Base-by-base conservation (phyloP, 2,113 vertebrate species). In the Epinephelus fuscoguttatus region DNA sequence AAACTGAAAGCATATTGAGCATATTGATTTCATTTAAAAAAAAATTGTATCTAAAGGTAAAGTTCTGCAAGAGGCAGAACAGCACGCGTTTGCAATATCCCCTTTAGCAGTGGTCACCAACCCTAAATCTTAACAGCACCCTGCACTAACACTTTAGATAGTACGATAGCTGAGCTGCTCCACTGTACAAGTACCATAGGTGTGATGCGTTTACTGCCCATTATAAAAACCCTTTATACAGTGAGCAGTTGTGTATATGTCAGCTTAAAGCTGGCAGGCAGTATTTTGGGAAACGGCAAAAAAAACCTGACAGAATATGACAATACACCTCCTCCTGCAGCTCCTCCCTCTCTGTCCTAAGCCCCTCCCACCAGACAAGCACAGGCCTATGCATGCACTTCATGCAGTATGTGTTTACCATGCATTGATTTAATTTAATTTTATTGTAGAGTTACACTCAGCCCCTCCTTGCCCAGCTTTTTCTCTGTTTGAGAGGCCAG, bases 41-140 rank as follows among this genome's bases (percentile, higher is more conserved):
- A 49, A 78, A 49, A 72, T 49, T 73, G 57, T 66, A 78, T 53
- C 57, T 59, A 25, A 68, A 70, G 70, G 72, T 79, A 66, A 23
- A 68, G 47, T 70, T 30, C 56, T 78, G 74, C 75, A 86, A 82
- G 67, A 30, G 75, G 81, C 70, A 87, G 81, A 86, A 33, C 52
- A 27, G 92, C 90, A 93, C 84, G 85, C 64, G 19, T 84, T 79
- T 60, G 47, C 59, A 68, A 70, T 71, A 42, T 80, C 57, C 49
- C 45, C 68, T 69, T 47, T 19, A 69, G 61, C 78, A 53, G 70
- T 84, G 78, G 80, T 92, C 85, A 82, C 72, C 53, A 86, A 88
- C 78, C 86, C 56, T 76, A 66, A 72, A 67, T 30, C 60, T 72
- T 45, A 70, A 49, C 50, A 71, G 70, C 85, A 78, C 69, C 27